phyloP scores from a whole-genome alignment of 2,797 vertebrate genomes.

The Falco cherrug region DNA sequence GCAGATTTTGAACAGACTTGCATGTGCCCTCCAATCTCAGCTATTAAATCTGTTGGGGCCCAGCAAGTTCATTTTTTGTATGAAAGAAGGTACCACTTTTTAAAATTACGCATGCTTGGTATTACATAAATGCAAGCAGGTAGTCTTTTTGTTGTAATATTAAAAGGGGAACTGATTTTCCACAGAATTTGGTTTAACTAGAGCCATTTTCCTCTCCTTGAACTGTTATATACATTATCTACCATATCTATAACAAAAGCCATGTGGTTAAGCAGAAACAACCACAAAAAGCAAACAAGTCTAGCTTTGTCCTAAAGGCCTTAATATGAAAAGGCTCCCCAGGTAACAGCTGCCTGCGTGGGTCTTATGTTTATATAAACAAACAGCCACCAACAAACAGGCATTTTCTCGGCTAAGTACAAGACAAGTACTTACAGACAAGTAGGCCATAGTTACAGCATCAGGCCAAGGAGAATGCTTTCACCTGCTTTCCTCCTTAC shows the following conservation, averaged over 20 bases:
- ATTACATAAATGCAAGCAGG: not conserved
- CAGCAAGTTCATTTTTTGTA: not conserved
- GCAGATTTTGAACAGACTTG: constrained; percentile 53
- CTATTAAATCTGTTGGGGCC: not conserved
- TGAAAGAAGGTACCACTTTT: not conserved
- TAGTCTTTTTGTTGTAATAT: not conserved
- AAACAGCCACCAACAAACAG: not conserved
- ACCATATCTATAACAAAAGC: not conserved
- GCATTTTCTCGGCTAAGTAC: not conserved
- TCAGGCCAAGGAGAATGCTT: not conserved
- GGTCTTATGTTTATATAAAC: not conserved
- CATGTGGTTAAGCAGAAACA: not conserved
- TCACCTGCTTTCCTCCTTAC: not conserved
- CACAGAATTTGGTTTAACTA: not conserved
- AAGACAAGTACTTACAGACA: not conserved
- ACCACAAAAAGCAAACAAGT: not conserved
- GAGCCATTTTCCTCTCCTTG: not conserved
- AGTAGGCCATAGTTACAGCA: not conserved
- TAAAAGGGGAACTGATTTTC: not conserved
- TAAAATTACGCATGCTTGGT: not conserved
- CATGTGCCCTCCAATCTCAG: not conserved
- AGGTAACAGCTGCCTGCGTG: not conserved
- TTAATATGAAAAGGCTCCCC: not conserved
- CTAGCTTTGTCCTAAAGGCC: not conserved
- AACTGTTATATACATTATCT: not conserved